A percentile compares a stretch with the other conserved stretches of the same genome.
Evolutionary conservation across 2,113 vertebrate species (phyloP).

Genomic region (Mola mola): DNA sequence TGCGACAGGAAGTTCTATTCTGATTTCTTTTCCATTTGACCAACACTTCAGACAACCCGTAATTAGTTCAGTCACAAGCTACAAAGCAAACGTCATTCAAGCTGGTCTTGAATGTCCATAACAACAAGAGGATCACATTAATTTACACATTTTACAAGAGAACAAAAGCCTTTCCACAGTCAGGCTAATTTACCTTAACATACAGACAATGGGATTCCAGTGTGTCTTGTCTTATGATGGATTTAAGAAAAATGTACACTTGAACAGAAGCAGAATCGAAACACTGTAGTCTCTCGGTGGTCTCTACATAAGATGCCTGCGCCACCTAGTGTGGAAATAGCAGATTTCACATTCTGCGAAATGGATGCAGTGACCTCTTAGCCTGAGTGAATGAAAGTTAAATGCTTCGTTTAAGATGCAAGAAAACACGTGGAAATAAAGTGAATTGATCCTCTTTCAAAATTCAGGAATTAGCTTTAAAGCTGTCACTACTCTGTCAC

Average conservation of each 20-base stretch:
- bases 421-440: too few relatives aligned
- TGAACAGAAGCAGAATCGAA: not conserved
- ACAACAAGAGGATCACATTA: constrained; percentile 21
- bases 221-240: not conserved
- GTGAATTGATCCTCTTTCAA: too few relatives aligned
- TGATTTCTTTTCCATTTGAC: constrained; percentile 25
- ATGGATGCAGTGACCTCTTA: too few relatives aligned
- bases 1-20: not conserved
- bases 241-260: not conserved
- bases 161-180: constrained; percentile 28
- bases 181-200: not conserved
- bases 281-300: too few relatives aligned
- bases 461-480: too few relatives aligned
- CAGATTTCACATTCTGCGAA: not conserved
- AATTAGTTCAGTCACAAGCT: constrained; percentile 28
- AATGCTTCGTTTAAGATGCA: too few relatives aligned
- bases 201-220: not conserved
- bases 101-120: constrained; percentile 21
- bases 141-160: constrained; percentile 20
- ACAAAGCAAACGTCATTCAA: constrained; percentile 37
- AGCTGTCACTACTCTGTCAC: too few relatives aligned
- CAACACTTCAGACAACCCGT: constrained; percentile 18
- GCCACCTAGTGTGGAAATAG: constrained; percentile 52
- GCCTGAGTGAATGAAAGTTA: too few relatives aligned
- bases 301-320: not conserved